These are phyloP conservation scores for Sminthurinus aureus DNA, from an alignment of 2,888 invertebrate genomes.

Conservation along the genomic window DNA sequence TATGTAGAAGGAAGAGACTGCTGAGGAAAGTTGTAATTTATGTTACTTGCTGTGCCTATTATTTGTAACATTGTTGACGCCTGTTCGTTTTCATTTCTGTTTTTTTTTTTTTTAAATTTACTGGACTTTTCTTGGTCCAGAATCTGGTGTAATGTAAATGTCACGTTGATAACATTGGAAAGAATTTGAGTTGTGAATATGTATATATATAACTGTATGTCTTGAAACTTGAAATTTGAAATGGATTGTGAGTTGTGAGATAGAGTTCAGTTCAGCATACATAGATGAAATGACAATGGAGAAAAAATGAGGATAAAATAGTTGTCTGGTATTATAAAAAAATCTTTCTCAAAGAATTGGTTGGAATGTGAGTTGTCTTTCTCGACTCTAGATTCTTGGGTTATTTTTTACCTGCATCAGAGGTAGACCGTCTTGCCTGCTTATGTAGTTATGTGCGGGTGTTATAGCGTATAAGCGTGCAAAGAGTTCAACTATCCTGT, in stretches of 20 bases:
- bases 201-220: not conserved
- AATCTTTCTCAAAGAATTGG: not conserved
- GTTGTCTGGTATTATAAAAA: not conserved
- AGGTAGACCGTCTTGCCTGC: not conserved
- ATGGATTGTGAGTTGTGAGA: not conserved
- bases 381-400: not conserved
- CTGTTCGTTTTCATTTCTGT: not conserved
- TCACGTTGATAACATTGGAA: too few relatives aligned
- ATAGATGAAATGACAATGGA: not conserved
- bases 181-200: too few relatives aligned
- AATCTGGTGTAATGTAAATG: not conserved
- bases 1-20: too few relatives aligned
- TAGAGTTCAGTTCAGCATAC: not conserved
- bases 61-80: not conserved
- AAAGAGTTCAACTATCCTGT: not conserved
- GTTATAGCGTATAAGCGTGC: not conserved
- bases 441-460: not conserved
- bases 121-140: constrained; percentile 12
- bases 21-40: constrained; percentile 4
- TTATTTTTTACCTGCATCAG: not conserved
- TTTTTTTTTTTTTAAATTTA: not conserved
- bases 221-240: not conserved
- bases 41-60: not conserved
- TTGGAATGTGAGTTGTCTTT: not conserved
- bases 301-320: not conserved